Evolutionary conservation across 2,113 vertebrate genomes (phyloP).

Genomic region (Ceratotherium simum): DNA sequence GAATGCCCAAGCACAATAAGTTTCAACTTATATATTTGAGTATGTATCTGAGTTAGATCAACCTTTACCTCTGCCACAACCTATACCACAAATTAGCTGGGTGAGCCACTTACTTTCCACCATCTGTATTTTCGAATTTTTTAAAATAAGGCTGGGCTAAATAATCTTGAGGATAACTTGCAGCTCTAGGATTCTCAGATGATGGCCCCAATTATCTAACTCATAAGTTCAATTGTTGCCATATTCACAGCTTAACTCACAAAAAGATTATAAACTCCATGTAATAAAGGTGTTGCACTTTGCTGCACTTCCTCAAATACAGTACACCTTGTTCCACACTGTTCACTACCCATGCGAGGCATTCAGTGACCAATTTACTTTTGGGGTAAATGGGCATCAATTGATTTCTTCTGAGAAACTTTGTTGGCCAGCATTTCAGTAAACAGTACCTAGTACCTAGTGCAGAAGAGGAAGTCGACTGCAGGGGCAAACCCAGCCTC

Average conservation of each 20-base stretch:
- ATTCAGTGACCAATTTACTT: neutral
- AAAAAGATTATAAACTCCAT: neutral
- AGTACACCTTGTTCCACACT: neutral
- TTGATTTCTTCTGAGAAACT: constrained; percentile 9
- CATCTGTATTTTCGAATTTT: neutral
- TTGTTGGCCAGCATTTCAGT: neutral
- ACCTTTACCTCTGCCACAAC: neutral
- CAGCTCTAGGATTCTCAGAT: neutral
- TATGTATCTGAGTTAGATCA: neutral
- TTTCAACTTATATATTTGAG: neutral
- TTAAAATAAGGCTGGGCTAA: neutral
- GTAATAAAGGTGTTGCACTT: neutral
- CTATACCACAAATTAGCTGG: neutral
- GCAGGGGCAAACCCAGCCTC: neutral
- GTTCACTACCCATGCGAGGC: neutral
- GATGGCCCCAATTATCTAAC: neutral
- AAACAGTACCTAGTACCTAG: neutral
- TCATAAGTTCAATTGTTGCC: neutral
- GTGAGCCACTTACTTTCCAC: constrained; percentile 50
- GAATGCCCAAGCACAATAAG: constrained; percentile 41
- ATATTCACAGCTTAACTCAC: neutral
- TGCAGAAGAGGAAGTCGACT: neutral
- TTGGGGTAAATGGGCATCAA: neutral
- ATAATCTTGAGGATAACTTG: neutral
- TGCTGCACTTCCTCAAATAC: neutral